phyloP scores from a whole-genome alignment of 2,888 invertebrate species.

The Machimus atricapillus region DNA sequence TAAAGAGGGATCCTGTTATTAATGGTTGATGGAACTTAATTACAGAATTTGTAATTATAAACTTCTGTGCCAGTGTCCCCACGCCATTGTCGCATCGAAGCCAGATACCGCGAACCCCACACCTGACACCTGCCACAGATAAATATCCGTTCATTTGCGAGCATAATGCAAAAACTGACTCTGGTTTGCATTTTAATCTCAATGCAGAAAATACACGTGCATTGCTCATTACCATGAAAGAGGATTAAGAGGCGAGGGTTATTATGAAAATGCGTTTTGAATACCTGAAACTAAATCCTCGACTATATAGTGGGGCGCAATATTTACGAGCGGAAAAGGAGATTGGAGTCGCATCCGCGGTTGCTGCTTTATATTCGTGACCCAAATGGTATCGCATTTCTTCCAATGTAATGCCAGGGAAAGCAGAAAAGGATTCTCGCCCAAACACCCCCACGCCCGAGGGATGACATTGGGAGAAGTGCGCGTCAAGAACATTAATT shows the following conservation, averaged over 20 bases:
- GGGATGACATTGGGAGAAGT: not conserved
- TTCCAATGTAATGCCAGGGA: not conserved
- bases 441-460: not conserved
- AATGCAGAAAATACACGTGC: not conserved
- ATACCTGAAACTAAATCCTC: not conserved
- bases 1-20: slow-evolving; percentile 7
- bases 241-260: not conserved
- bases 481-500: not conserved
- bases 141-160: not conserved
- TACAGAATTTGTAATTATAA: slow-evolving; percentile 3
- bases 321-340: not conserved
- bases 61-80: not conserved
- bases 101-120: not conserved
- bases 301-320: not conserved
- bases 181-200: not conserved
- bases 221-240: not conserved
- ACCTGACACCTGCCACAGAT: not conserved
- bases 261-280: not conserved
- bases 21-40: slow-evolving; percentile 9
- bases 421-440: not conserved
- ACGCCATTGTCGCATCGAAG: not conserved
- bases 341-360: not conserved
- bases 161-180: not conserved
- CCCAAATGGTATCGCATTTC: not conserved
- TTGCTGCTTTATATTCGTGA: not conserved